A percentile compares a stretch with the other conserved stretches of the same genome.
phyloP scores from a whole-genome alignment of 2,113 vertebrate genomes.

The Crotalus horridus region DNA sequence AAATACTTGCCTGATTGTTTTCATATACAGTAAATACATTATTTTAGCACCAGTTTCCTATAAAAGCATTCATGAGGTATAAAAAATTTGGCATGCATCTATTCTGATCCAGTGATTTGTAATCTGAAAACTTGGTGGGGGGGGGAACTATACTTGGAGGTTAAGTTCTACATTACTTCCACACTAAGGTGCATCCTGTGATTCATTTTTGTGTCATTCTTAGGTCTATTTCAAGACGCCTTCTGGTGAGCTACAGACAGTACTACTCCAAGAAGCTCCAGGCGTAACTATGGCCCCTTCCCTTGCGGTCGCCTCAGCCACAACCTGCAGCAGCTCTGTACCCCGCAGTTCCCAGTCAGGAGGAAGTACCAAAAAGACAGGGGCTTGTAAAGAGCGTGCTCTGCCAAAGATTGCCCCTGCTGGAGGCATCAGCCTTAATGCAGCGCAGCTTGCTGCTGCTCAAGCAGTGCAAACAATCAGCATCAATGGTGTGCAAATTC shows the following conservation, averaged over 20 bases:
- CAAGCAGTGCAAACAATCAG: conserved; percentile 95
- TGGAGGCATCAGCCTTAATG: conserved; percentile 83
- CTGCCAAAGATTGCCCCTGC: conserved; percentile 93
- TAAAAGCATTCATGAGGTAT: neutral
- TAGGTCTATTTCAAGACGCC: conserved; percentile 88
- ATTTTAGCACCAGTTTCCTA: neutral
- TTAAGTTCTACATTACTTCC: neutral
- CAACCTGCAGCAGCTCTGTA: conserved; percentile 58
- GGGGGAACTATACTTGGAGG: neutral
- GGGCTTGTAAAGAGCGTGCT: conserved; percentile 80
- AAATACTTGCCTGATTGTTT: too few species aligned
- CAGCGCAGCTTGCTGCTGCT: conserved; percentile 81
- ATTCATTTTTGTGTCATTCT: neutral
- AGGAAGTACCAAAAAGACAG: conserved; percentile 64
- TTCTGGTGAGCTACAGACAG: conserved; percentile 84
- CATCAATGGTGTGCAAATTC: conserved; percentile 94
- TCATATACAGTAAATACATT: neutral
- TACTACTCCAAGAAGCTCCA: conserved; percentile 84
- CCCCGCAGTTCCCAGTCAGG: conserved; percentile 43
- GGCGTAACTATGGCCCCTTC: conserved; percentile 66
- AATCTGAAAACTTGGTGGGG: neutral
- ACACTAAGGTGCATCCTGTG: neutral
- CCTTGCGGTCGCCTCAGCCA: conserved; percentile 60
- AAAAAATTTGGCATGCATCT: neutral
- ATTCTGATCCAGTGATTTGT: neutral